Percentiles rank a stretch among this genome's conserved stretches.
Evolutionary conservation across 2,888 invertebrate species (phyloP).

Genomic region (Leptinotarsa peninsularis): DNA sequence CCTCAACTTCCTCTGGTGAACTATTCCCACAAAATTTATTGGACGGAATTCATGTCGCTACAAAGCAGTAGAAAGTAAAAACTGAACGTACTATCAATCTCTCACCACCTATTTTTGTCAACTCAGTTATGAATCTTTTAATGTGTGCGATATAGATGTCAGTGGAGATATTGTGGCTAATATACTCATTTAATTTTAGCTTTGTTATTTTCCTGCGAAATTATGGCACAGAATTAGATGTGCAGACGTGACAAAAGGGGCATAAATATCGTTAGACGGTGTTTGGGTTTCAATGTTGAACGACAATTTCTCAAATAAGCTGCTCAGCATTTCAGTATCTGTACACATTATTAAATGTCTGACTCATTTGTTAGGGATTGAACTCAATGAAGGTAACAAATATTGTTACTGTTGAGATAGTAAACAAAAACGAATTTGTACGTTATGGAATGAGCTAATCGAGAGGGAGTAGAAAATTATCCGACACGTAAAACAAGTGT

Average conservation of each 20-base stretch:
- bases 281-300: constrained; percentile 4
- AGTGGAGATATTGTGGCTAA: constrained; percentile 50
- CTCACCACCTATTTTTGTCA: constrained; percentile 50
- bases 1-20: neutral
- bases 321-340: neutral
- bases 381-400: too few species aligned
- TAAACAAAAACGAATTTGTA: too few species aligned
- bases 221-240: constrained; percentile 10
- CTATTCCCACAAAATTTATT: constrained; percentile 18
- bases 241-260: constrained; percentile 16
- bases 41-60: constrained; percentile 23
- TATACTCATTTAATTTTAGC: constrained; percentile 51
- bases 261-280: constrained; percentile 6
- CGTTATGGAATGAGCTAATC: too few species aligned
- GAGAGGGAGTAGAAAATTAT: too few species aligned
- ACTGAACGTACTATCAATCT: constrained; percentile 45
- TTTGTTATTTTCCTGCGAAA: constrained; percentile 37
- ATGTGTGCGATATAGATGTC: constrained; percentile 49
- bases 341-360: neutral
- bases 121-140: constrained; percentile 50
- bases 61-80: constrained; percentile 35
- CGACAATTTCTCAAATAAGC: neutral
- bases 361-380: neutral
- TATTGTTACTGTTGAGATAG: too few species aligned
- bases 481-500: too few species aligned